Evolutionary conservation across 2,888 invertebrate genomes (phyloP), one percentile per base, ranked within the genome.

Genomic region (Biston betularia): DNA sequence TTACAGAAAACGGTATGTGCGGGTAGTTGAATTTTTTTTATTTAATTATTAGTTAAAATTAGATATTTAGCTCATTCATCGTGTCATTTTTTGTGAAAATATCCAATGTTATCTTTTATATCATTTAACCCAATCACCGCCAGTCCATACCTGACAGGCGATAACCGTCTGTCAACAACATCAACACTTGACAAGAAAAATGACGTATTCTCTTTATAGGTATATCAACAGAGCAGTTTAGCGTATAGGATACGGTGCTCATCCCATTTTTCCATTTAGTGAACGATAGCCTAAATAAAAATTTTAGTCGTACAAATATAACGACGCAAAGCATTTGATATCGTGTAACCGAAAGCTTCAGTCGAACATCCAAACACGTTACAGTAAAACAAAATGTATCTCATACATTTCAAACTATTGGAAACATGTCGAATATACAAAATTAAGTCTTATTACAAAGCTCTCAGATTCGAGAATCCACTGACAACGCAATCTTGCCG

Each of bases 391-490:
- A 73, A 72, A 80, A 80, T 81, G 84, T 82, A 85, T 84, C 76
- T 81, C 45, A 85, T 85, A 85, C 85, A 83, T 82, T 83, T 78
- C 74, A 76, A 78, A 77, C 66, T 70, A 71, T 69, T 69, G 72
- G 79, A 79, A 81, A 81, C 72, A 79, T 79, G 78, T 80, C 79
- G 80, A 82, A 82, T 82, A 81, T 83, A 83, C 82, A 83, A 81
- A 81, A 75, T 81, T 79, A 83, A 82, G 78, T 81, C 79, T 79
- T 82, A 78, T 73, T 71, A 74, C 75, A 80, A 77, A 68, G 75
- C 71, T 61, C 71, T 70, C 67, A 65, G 65, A 67, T 69, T 66
- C 71, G 52, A 50, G 61, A 71, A 69, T 72, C 78, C 70, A 55
- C 58, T 60, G 75, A 71, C 75, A 56, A 60, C 15, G 40, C 60